Conservation (phyloP, 2,113 vertebrate species). For the Varanus komodoensis region DNA sequence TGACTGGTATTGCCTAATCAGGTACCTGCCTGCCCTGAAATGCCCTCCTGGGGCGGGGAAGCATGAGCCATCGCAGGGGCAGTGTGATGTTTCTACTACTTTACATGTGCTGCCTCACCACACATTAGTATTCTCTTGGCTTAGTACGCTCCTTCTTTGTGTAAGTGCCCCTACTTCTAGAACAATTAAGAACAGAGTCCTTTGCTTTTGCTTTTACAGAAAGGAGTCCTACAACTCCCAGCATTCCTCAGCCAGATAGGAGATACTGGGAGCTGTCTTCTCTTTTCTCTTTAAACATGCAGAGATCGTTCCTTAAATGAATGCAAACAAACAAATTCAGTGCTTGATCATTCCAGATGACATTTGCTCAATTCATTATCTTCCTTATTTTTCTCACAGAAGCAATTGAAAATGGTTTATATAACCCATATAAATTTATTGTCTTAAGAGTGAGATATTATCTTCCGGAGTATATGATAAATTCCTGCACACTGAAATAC, state of each 20-base stretch:
- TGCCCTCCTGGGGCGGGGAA: background rate
- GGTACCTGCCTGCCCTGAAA: background rate
- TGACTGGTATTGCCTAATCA: background rate
- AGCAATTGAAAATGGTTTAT: background rate
- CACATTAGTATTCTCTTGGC: background rate
- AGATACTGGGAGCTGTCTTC: too few relatives aligned
- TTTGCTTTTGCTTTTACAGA: too few relatives aligned
- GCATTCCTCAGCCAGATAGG: too few relatives aligned
- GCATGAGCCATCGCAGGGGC: background rate
- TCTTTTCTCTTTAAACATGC: too few relatives aligned
- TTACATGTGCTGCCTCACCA: background rate
- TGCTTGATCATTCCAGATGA: background rate
- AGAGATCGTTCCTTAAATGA: too few relatives aligned
- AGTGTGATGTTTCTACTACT: background rate
- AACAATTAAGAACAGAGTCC: background rate
- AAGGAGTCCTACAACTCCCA: too few relatives aligned
- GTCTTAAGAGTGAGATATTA: background rate
- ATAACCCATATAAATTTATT: background rate
- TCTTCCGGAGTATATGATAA: accelerated
- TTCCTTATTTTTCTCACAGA: constrained; percentile 4
- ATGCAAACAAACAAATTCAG: background rate
- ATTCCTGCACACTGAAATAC: accelerated
- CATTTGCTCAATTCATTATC: background rate
- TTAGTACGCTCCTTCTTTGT: background rate
- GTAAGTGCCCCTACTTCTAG: background rate